Base-by-base conservation (phyloP, 64 coral and sea anemone genomes). In the Porites lutea region DNA sequence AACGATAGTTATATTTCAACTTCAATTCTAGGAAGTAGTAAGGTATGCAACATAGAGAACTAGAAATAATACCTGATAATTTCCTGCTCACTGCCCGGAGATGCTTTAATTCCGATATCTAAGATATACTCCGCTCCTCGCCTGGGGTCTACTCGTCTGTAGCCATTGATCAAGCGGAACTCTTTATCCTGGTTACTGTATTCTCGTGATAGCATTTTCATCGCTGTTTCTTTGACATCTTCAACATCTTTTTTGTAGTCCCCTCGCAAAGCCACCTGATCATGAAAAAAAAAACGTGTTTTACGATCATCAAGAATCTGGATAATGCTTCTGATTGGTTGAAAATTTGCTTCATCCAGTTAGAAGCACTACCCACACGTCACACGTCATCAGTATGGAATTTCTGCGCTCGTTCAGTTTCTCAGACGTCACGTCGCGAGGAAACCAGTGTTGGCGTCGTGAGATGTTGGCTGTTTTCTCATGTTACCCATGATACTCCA, bases 51-150 rank as follows among this genome's bases (percentile, higher is more conserved):
- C 27, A 37, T 37, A 63, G 9, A 3, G 68, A 74, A 74, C 5
- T 13, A 74, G 14, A 4, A 48, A 19, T 48, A 61, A 46, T 49
- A 84, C 81, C 81, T 68, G 13, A 68, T 47, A 23, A 10, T 93
- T 47, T 74, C 75, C 65, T 91, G 66, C 16, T 96, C 78, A 1
- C 81, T 71, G 9, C 83, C 59, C 2, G 71, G 13, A 88, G 45
- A 65, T 48, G 52, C 74, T 47, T 86, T 96, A 2, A 99, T 89
- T 49, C 88, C 88, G 75, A 99, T 94, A 88, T 99, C 97, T 77
- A 99, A 83, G 49, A 99, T 93, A 44, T 99, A 99, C 20, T 99
- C 97, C 6, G 97, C 85, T 3, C 97, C 97, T 68, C 97, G 85
- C 21, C 91, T 79, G 75, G 94, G 94, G 77, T 99, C 97, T 48